These are phyloP conservation scores for Euschistus heros DNA, from an alignment of 1,140 invertebrate species.

Conservation along the genomic window DNA sequence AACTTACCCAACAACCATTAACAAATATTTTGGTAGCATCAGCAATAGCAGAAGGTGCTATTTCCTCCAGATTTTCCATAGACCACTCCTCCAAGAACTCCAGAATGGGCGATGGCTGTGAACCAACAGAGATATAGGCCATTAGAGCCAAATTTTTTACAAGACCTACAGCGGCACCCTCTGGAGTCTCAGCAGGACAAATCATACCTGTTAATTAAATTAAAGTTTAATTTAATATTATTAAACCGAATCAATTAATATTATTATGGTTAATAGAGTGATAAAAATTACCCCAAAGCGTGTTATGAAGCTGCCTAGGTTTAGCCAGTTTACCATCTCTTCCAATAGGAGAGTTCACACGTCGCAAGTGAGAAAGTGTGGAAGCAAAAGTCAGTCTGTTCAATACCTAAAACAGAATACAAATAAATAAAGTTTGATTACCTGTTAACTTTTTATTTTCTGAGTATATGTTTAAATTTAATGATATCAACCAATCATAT, in stretches of 20 bases:
- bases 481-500: no score
- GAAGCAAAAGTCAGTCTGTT: slow-evolving; percentile 96
- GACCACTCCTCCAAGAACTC: slow-evolving; percentile 99
- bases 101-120: slow-evolving; percentile 93
- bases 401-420: slow-evolving; percentile 59
- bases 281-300: slow-evolving; percentile 70
- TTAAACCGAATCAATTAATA: not conserved
- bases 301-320: slow-evolving; percentile 96
- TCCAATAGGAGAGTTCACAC: slow-evolving; percentile 97
- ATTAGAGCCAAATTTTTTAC: slow-evolving; percentile 98
- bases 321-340: slow-evolving; percentile 96
- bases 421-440: no score
- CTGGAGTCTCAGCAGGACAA: slow-evolving; percentile 97
- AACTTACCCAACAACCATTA: slow-evolving; percentile 89
- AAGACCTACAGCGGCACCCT: slow-evolving; percentile 80
- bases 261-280: not conserved
- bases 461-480: no score
- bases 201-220: slow-evolving; percentile 61
- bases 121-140: slow-evolving; percentile 99
- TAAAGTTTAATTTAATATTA: no score
- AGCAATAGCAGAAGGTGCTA: slow-evolving; percentile 87
- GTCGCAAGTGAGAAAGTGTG: slow-evolving; percentile 90
- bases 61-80: slow-evolving; percentile 99
- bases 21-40: slow-evolving; percentile 99
- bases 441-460: no score